Evolutionary conservation across 2,113 vertebrate genomes (phyloP), one percentile per base, ranked within the genome.

Genomic region (Melanotaenia duboulayi): DNA sequence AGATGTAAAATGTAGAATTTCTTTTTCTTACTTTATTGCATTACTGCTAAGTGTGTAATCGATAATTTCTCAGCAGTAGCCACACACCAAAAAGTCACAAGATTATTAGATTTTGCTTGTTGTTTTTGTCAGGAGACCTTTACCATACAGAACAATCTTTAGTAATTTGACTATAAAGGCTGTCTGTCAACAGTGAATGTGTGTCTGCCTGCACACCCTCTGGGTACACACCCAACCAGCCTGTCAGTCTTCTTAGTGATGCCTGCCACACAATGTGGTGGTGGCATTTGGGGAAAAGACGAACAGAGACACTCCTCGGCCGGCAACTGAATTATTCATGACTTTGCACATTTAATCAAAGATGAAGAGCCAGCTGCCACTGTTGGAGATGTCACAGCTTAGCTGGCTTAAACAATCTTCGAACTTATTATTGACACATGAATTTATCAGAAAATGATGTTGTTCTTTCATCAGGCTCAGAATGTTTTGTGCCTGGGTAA

Each of bases 281-380:
- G 65, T 86, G 89, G 80, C 82, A 89, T 90, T 88, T 87, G 44
- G 72, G 44, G 35, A 58, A 74, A 69, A 32, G 77, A 78, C 51
- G 24, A 73, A 87, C 73, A 80, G 63, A 65, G 73, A 62, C 65
- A 3, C 62, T 74, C 62, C 51, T 85, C 13, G 20, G 25, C 32
- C 59, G 32, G 72, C 24, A 78, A 68, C 65, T 81, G 67, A 88
- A 82, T 91, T 80, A 92, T 92, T 91, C 76, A 92, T 81, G 71
- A 81, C 58, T 52, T 82, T 70, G 65, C 77, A 75, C 84, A 74
- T 83, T 87, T 85, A 79, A 87, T 85, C 76, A 87, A 70, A 85
- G 68, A 80, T 61, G 64, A 81, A 69, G 62, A 69, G 65, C 71
- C 80, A 84, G 81, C 80, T 81, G 83, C 63, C 64, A 20, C 12